Conservation (phyloP, 2,888 invertebrate species). For the Rhagophthalmus giganteus region DNA sequence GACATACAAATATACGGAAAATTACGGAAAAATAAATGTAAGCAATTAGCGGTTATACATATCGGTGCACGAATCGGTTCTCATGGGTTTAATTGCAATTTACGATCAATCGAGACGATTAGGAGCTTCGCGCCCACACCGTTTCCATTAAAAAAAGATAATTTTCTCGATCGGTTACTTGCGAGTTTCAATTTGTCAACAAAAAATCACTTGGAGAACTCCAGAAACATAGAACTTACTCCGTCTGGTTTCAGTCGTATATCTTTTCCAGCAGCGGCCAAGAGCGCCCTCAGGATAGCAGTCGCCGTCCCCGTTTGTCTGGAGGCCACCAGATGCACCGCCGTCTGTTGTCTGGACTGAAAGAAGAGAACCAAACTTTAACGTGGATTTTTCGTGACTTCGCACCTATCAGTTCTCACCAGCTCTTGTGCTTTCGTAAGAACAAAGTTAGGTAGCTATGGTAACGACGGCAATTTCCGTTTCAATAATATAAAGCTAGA, state of each 20-base stretch:
- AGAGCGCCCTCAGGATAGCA: slow-evolving; percentile 83
- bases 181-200: neutral
- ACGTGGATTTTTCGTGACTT: slow-evolving; percentile 21
- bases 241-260: slow-evolving; percentile 84
- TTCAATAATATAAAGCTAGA: slow-evolving; percentile 24
- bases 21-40: slow-evolving; percentile 13
- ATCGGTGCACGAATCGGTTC: neutral
- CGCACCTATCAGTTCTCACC: slow-evolving; percentile 21
- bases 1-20: slow-evolving; percentile 15
- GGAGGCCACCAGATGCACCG: slow-evolving; percentile 93
- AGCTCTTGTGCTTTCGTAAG: slow-evolving; percentile 14
- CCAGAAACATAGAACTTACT: slow-evolving; percentile 62
- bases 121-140: too few species aligned
- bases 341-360: slow-evolving; percentile 90
- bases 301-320: slow-evolving; percentile 92
- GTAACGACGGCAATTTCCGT: slow-evolving; percentile 29
- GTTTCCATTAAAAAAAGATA: too few species aligned
- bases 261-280: slow-evolving; percentile 88
- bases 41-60: slow-evolving; percentile 33
- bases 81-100: too few species aligned
- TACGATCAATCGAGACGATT: too few species aligned
- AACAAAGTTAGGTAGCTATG: slow-evolving; percentile 27
- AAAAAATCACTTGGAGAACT: too few species aligned
- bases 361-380: slow-evolving; percentile 34
- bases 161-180: too few species aligned